phyloP scores from a whole-genome alignment of 2,797 vertebrate genomes.

The Streptopelia turtur region DNA sequence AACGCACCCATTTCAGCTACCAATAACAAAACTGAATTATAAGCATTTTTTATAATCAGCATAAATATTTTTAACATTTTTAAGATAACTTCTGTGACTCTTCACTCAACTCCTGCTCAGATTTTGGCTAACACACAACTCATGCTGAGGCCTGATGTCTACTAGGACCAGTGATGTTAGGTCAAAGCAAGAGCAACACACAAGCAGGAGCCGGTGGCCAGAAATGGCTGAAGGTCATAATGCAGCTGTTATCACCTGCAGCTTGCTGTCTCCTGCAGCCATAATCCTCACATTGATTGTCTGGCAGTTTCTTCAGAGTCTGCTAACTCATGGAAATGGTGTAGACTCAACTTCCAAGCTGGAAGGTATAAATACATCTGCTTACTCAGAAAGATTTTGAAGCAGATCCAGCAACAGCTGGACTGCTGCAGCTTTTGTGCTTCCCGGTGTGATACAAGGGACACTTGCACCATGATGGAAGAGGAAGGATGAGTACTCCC shows the following conservation, averaged over 20 bases:
- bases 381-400: neutral
- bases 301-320: neutral
- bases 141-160: neutral
- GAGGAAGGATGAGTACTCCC: neutral
- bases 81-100: neutral
- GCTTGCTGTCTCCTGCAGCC: neutral
- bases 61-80: neutral
- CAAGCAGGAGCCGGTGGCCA: neutral
- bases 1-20: neutral
- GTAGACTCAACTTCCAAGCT: neutral
- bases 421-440: neutral
- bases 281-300: neutral
- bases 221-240: neutral
- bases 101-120: neutral
- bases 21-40: neutral
- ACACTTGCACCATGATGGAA: accelerated
- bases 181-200: neutral
- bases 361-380: neutral
- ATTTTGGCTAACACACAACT: neutral
- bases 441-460: neutral
- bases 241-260: neutral
- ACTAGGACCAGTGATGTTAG: accelerated
- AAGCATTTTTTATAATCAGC: neutral
- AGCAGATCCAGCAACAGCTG: neutral
- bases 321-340: neutral